These are phyloP conservation scores for Aphidius gifuensis DNA, from an alignment of 1,140 invertebrate species.

Conservation along the genomic window DNA sequence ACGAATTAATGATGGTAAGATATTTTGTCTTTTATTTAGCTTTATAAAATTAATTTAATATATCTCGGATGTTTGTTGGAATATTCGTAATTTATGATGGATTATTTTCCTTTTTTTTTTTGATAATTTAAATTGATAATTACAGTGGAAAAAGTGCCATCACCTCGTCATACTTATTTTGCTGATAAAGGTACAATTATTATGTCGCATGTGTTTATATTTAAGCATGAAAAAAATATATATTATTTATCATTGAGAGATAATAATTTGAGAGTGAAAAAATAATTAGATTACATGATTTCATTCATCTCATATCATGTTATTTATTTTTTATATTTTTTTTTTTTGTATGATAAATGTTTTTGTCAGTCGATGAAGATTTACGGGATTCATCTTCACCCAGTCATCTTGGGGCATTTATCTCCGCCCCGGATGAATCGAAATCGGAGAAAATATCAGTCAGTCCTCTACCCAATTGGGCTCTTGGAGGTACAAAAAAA, in stretches of 20 bases:
- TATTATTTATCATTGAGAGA: too few relatives aligned
- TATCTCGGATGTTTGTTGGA: conserved; percentile 7
- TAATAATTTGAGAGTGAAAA: background rate
- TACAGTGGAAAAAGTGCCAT: conserved; percentile 46
- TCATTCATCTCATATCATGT: background rate
- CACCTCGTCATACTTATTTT: conserved; percentile 51
- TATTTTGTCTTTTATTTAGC: background rate
- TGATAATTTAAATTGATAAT: conserved; percentile 12
- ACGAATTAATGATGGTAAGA: conserved; percentile 65
- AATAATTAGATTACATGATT: conserved; percentile 14
- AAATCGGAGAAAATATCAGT: conserved; percentile 48
- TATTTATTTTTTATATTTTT: conserved; percentile 19
- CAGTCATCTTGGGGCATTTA: conserved; percentile 46
- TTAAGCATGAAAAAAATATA: conserved; percentile 35
- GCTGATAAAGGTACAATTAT: conserved; percentile 50
- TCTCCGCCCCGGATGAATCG: conserved; percentile 42
- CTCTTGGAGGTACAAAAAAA: conserved; percentile 54
- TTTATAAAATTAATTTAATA: conserved; percentile 11
- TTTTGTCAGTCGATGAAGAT: conserved; percentile 53
- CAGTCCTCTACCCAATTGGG: conserved; percentile 60
- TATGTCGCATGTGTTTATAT: conserved; percentile 14
- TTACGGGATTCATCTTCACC: conserved; percentile 58
- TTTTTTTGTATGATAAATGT: conserved; percentile 24
- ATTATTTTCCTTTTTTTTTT: background rate
- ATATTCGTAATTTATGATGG: background rate